Conservation (phyloP, 2,113 vertebrate genomes). For the Bubo bubo region DNA sequence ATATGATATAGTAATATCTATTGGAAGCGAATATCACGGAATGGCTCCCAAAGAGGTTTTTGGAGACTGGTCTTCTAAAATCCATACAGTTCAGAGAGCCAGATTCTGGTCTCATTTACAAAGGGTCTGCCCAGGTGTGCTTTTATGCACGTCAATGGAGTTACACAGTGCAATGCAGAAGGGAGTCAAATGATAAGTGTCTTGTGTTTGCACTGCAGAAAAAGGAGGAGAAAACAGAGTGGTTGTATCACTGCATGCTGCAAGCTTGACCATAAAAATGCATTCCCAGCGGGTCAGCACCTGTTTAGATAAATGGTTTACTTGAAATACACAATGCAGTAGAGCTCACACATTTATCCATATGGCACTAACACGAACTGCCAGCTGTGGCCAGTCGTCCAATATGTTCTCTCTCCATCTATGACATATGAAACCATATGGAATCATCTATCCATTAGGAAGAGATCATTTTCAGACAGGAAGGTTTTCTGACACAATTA, state of each 20-base stretch:
- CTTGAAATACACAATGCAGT: slow-evolving; percentile 35
- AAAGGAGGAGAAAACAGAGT: neutral
- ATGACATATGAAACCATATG: slow-evolving; percentile 65
- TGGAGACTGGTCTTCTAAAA: neutral
- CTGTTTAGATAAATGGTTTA: slow-evolving; percentile 60
- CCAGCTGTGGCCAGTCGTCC: slow-evolving; percentile 66
- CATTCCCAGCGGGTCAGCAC: slow-evolving; percentile 55
- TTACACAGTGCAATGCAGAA: accelerated
- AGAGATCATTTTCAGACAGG: slow-evolving; percentile 66
- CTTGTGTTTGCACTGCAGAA: neutral
- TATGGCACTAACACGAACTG: slow-evolving; percentile 59
- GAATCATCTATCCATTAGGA: slow-evolving; percentile 68
- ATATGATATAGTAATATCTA: neutral
- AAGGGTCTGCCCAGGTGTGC: neutral
- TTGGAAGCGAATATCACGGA: neutral
- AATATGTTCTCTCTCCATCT: slow-evolving; percentile 56
- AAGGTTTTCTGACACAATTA: slow-evolving; percentile 56
- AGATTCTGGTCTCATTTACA: slow-evolving; percentile 1
- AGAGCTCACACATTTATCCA: slow-evolving; percentile 39
- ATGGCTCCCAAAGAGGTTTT: neutral
- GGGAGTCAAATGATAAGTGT: neutral
- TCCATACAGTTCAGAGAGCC: neutral
- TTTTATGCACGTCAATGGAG: neutral
- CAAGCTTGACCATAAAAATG: slow-evolving; percentile 3
- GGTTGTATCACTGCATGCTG: neutral